Percentiles rank a stretch among this genome's conserved stretches.
Evolutionary conservation across 2,113 vertebrate genomes (phyloP).

Genomic region (Aptenodytes forsteri): DNA sequence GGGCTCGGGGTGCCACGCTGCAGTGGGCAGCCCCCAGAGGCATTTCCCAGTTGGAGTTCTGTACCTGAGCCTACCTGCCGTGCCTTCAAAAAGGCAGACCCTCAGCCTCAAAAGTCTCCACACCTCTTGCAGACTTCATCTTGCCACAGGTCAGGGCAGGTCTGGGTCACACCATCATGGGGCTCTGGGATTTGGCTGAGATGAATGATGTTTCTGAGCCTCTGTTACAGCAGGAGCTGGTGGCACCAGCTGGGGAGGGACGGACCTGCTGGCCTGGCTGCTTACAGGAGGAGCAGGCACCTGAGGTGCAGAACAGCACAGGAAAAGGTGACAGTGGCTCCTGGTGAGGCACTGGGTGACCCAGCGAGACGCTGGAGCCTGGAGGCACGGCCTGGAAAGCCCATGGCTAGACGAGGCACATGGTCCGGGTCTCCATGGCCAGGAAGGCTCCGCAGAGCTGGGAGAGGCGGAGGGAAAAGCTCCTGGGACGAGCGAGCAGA

Average conservation of each 20-base stretch:
- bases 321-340: background rate
- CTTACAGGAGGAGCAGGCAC: background rate
- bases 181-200: background rate
- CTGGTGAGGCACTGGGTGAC: background rate
- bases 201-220: background rate
- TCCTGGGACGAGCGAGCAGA: constrained; percentile 25
- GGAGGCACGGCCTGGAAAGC: background rate
- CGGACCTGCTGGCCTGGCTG: background rate
- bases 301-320: background rate
- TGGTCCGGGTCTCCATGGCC: rapidly evolving
- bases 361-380: background rate
- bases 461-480: background rate
- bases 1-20: background rate
- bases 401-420: background rate
- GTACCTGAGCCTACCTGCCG: background rate
- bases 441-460: background rate
- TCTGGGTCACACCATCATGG: background rate
- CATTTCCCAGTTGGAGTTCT: background rate
- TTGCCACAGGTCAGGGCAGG: background rate
- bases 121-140: background rate
- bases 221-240: background rate
- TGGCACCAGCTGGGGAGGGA: background rate
- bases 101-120: background rate
- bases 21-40: background rate
- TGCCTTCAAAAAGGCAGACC: background rate